Evolutionary conservation across 2,113 vertebrate species (phyloP).

Genomic region (Limnothrissa miodon): DNA sequence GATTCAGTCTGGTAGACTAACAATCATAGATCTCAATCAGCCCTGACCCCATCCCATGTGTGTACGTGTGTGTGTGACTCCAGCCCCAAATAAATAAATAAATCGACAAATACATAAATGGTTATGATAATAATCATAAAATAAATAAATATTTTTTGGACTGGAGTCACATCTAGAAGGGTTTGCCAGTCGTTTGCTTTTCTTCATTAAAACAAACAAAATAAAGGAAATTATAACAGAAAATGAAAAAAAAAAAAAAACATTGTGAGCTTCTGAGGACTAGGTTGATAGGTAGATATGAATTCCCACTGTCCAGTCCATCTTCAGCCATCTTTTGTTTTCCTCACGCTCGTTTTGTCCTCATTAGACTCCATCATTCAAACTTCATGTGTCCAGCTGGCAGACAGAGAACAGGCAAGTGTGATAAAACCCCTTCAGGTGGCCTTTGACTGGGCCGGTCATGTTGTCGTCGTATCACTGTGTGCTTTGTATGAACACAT

Average conservation of each 20-base stretch:
- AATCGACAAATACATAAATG: too few relatives aligned
- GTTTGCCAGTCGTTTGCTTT: neutral
- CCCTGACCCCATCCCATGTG: conserved; percentile 35
- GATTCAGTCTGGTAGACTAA: conserved; percentile 33
- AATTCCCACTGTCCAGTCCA: conserved; percentile 2
- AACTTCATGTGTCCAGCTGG: neutral
- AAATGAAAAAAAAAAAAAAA: neutral
- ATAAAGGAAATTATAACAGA: neutral
- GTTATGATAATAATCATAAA: too few relatives aligned
- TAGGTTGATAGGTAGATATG: neutral
- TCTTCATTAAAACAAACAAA: conserved; percentile 6
- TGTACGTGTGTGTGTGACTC: too few relatives aligned
- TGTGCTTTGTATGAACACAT: neutral
- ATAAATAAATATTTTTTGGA: conserved; percentile 27
- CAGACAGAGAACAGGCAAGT: neutral
- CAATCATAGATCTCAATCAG: conserved; percentile 20
- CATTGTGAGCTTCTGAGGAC: neutral
- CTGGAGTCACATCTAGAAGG: conserved; percentile 34
- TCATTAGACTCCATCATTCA: neutral
- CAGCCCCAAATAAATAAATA: too few relatives aligned
- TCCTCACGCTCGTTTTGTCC: neutral
- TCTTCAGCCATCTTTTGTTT: neutral
- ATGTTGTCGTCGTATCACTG: neutral
- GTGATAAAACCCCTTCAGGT: neutral
- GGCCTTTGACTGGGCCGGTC: too few relatives aligned